phyloP scores from a whole-genome alignment of 2,113 vertebrate genomes.

The Gavia stellata region DNA sequence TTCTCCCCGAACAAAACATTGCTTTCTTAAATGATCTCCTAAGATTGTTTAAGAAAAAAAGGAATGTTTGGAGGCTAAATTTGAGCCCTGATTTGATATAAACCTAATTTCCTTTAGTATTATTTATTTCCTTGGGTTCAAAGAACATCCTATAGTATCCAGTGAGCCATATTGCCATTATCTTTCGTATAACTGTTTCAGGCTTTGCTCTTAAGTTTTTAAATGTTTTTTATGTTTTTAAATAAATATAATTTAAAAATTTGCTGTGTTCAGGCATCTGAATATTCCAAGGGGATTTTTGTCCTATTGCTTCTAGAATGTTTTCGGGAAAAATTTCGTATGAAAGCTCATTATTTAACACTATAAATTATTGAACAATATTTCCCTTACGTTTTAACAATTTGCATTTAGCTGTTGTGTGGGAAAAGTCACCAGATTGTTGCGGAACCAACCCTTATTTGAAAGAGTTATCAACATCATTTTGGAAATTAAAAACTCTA shows the following conservation, averaged over 20 bases:
- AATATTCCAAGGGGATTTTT: not conserved
- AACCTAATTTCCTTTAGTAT: not conserved
- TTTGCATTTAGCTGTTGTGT: not conserved
- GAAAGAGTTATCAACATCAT: not conserved
- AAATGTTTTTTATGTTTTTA: too few relatives aligned
- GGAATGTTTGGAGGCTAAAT: not conserved
- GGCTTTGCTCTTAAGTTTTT: not conserved
- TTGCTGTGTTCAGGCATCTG: not conserved
- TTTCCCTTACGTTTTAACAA: not conserved
- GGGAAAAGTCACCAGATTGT: not conserved
- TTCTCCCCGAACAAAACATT: not conserved
- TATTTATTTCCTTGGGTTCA: not conserved
- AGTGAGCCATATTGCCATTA: not conserved
- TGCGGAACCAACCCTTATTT: not conserved
- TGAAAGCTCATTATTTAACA: not conserved
- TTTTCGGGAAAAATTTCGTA: not conserved
- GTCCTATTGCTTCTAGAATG: not conserved
- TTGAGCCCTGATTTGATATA: not conserved
- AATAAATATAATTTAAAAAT: not conserved
- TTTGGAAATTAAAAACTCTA: not conserved
- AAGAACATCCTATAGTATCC: not conserved
- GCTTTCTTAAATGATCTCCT: not conserved
- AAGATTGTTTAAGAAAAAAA: not conserved
- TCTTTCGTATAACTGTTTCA: not conserved
- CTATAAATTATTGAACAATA: not conserved